These are phyloP conservation scores for Smutsia temminckii DNA, from an alignment of 2,797 vertebrate species.

Conservation along the genomic window DNA sequence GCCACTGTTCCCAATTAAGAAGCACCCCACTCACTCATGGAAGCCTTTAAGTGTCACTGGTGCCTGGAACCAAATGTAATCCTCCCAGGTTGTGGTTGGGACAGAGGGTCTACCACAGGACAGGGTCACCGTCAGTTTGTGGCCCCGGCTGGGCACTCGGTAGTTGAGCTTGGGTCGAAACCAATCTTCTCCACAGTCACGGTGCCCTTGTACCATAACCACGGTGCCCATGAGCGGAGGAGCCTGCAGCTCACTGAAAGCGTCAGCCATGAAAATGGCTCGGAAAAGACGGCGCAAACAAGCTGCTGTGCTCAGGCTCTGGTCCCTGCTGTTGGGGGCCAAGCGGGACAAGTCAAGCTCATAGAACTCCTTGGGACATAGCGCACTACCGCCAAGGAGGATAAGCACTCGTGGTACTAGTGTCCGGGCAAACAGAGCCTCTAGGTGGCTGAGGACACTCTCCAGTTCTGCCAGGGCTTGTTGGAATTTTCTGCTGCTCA, in stretches of 20 bases:
- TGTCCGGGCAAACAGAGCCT: conserved; percentile 92
- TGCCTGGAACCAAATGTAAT: conserved; percentile 97
- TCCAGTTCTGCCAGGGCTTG: conserved; percentile 91
- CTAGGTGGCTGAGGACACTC: conserved; percentile 90
- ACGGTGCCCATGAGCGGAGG: conserved; percentile 89
- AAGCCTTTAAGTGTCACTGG: conserved; percentile 93
- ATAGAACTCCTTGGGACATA: conserved; percentile 93
- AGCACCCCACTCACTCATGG: conserved; percentile 77
- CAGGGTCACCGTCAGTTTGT: conserved; percentile 89
- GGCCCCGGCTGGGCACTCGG: conserved; percentile 90
- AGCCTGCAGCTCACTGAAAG: conserved; percentile 91
- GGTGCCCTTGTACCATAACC: conserved; percentile 92
- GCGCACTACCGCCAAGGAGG: conserved; percentile 90
- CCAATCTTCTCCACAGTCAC: conserved; percentile 93
- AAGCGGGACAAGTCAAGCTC: conserved; percentile 94
- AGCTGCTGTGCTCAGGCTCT: conserved; percentile 86
- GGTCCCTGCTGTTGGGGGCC: conserved; percentile 82
- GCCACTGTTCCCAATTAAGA: background rate
- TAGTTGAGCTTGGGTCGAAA: conserved; percentile 95
- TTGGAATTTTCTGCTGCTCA: conserved; percentile 88
- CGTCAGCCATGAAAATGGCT: conserved; percentile 92
- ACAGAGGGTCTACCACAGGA: conserved; percentile 83
- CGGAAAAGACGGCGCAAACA: conserved; percentile 94
- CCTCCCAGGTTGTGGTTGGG: conserved; percentile 80
- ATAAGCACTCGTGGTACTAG: conserved; percentile 93